A percentile compares a stretch with the other conserved stretches of the same genome.
These are phyloP conservation scores for Physella acuta DNA, from an alignment of 1,140 invertebrate species.

Conservation along the genomic window DNA sequence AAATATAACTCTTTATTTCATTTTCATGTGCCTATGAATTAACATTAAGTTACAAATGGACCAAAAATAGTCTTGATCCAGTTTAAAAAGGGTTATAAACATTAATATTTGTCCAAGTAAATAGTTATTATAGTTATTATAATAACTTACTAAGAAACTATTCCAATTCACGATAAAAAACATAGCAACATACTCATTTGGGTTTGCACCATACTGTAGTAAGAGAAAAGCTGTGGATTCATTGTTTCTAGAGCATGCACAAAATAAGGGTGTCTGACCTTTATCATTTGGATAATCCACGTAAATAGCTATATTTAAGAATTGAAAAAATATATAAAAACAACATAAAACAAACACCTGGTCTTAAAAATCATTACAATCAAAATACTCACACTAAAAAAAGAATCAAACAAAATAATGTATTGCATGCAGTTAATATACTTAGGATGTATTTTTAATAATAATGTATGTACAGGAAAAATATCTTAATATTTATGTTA, in stretches of 20 bases:
- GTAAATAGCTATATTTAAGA: slow-evolving; percentile 42
- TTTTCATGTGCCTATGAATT: no score
- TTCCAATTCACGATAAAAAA: no score
- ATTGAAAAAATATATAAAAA: neutral
- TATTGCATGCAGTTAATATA: neutral
- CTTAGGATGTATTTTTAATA: neutral
- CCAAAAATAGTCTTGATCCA: no score
- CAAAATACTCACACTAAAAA: neutral
- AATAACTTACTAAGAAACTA: no score
- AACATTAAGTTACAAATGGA: no score
- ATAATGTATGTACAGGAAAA: no score
- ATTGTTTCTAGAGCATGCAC: slow-evolving; percentile 54
- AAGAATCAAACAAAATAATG: neutral
- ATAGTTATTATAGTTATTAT: no score
- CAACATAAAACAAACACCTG: neutral
- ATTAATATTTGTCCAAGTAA: no score
- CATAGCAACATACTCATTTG: slow-evolving; percentile 4
- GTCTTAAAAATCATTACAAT: neutral
- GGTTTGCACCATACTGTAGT: slow-evolving; percentile 33
- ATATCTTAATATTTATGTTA: no score
- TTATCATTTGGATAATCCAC: slow-evolving; percentile 60
- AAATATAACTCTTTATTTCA: no score
- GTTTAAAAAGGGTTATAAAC: no score
- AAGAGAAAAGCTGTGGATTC: slow-evolving; percentile 51
- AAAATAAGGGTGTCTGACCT: slow-evolving; percentile 61